Conservation (phyloP, 2,888 invertebrate species). For the Polietes domitor region DNA sequence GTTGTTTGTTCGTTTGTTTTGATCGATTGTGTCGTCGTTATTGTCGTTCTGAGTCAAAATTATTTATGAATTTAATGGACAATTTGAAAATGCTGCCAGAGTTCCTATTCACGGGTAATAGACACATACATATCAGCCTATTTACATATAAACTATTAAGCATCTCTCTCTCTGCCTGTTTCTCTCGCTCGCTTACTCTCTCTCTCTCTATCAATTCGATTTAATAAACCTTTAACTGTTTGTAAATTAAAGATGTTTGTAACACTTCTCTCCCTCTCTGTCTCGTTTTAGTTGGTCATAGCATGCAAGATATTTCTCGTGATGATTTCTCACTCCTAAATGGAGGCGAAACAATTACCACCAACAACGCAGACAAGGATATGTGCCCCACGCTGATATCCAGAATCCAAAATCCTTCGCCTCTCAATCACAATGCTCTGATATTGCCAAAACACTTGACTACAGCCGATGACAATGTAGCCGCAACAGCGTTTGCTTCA, state of each 20-base stretch:
- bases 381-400: constrained; percentile 69
- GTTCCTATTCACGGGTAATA: constrained; percentile 72
- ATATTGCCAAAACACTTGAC: constrained; percentile 47
- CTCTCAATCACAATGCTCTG: constrained; percentile 24
- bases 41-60: constrained; percentile 1
- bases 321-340: constrained; percentile 74
- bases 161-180: not conserved
- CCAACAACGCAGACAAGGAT: constrained; percentile 69
- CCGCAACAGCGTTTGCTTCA: constrained; percentile 40
- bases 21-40: not conserved
- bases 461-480: constrained; percentile 19
- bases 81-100: constrained; percentile 72
- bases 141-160: not conserved
- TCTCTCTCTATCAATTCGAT: not conserved
- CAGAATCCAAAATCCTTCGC: constrained; percentile 69
- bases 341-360: constrained; percentile 64
- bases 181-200: constrained; percentile 7
- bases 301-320: constrained; percentile 79
- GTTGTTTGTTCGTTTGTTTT: not conserved
- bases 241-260: not conserved
- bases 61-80: constrained; percentile 29
- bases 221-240: not conserved
- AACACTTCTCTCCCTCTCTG: not conserved
- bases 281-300: constrained; percentile 70
- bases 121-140: constrained; percentile 5